phyloP scores from a whole-genome alignment of 2,113 vertebrate species.

The Narcine bancroftii region DNA sequence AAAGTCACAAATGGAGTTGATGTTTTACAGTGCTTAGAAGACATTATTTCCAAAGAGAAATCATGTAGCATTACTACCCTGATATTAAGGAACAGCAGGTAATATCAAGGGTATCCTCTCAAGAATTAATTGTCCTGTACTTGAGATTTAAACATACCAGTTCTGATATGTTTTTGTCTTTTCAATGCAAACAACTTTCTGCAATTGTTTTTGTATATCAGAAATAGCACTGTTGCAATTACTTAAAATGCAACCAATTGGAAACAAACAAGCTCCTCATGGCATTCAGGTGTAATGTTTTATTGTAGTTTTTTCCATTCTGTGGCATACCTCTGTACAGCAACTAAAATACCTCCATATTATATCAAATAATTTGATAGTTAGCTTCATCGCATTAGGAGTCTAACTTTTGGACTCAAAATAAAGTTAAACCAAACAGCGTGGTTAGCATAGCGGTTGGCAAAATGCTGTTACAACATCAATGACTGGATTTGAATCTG shows the following conservation, averaged over 20 bases:
- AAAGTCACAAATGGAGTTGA: neutral
- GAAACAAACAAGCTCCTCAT: neutral
- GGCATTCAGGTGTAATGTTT: neutral
- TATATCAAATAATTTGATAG: neutral
- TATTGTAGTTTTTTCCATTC: neutral
- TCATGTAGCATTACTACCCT: neutral
- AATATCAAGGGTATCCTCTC: no score
- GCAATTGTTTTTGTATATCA: neutral
- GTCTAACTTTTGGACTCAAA: neutral
- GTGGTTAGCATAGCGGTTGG: no score
- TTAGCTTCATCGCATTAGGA: neutral
- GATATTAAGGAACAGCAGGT: neutral
- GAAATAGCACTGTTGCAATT: neutral
- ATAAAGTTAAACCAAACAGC: no score
- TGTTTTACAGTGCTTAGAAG: neutral
- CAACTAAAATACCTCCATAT: neutral
- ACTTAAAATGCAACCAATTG: neutral
- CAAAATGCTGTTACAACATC: no score
- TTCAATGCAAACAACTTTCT: neutral
- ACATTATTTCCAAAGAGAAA: neutral
- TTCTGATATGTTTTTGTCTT: neutral
- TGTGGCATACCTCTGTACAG: neutral
- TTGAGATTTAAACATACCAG: neutral
- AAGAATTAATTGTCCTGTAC: neutral
- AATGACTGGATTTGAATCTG: no score